Percentiles rank a stretch among this genome's conserved stretches.
Conservation (phyloP, 2,888 invertebrate species). For the Tipula helvola region DNA sequence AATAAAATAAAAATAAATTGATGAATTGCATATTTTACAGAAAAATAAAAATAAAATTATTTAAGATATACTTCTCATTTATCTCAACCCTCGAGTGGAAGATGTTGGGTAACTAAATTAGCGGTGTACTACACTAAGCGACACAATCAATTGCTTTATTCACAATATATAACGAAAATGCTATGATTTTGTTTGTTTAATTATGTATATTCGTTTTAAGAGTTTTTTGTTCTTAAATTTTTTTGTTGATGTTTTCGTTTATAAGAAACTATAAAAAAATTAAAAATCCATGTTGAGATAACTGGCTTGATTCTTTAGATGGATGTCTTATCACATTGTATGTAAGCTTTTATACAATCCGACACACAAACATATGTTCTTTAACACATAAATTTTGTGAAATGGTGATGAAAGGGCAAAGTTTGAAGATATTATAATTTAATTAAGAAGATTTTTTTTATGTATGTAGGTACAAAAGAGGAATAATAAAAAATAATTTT, state of each 20-base stretch:
- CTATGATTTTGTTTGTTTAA: background rate
- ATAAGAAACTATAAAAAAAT: background rate
- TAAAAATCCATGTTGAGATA: background rate
- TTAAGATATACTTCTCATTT: background rate
- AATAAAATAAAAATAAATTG: background rate
- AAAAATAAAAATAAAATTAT: background rate
- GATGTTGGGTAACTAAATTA: background rate
- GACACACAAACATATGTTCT: background rate
- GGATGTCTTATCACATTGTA: background rate
- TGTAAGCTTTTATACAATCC: background rate
- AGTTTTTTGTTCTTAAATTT: background rate
- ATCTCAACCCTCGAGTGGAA: background rate
- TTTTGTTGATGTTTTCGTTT: background rate
- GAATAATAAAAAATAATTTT: background rate
- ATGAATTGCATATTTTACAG: background rate
- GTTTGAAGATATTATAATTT: background rate
- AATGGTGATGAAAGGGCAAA: background rate
- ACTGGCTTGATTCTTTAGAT: background rate
- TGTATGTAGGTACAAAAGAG: background rate
- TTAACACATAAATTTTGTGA: background rate
- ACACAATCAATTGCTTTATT: background rate
- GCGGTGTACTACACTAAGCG: background rate
- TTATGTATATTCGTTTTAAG: background rate
- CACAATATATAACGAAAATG: background rate
- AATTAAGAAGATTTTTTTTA: background rate